These are phyloP conservation scores for Conistra vaccinii DNA, from an alignment of 2,888 invertebrate species.

Conservation along the genomic window DNA sequence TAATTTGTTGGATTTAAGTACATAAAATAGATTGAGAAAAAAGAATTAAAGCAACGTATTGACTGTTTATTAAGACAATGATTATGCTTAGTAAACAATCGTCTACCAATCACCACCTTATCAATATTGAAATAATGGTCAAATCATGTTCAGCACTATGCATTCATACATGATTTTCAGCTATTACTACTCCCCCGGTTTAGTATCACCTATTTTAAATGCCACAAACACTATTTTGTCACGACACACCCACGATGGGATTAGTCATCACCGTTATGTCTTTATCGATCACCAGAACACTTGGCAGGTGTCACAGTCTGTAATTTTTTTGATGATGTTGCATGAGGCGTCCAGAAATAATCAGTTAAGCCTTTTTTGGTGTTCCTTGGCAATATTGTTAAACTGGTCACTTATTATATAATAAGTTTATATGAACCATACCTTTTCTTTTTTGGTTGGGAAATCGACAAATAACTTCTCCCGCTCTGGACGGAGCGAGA, in stretches of 20 bases:
- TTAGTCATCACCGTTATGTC: background rate
- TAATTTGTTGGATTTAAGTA: no score
- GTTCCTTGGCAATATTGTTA: background rate
- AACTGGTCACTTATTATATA: background rate
- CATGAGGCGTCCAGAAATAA: slow-evolving; percentile 7
- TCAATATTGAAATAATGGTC: background rate
- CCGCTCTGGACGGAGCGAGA: no score
- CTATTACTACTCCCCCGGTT: no score
- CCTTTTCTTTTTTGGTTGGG: no score
- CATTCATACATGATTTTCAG: no score
- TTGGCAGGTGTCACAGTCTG: background rate
- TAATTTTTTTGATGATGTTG: background rate
- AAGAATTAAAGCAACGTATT: no score
- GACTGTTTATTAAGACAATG: background rate
- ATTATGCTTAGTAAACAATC: background rate
- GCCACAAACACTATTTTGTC: background rate
- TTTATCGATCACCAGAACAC: background rate
- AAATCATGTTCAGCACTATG: background rate
- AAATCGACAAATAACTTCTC: no score
- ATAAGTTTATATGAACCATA: background rate
- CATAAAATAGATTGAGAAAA: no score
- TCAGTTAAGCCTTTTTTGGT: slow-evolving; percentile 5
- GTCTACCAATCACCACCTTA: background rate
- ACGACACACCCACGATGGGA: background rate
- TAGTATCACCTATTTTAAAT: slow-evolving; percentile 1